Percentiles rank a stretch among this genome's conserved stretches.
Evolutionary conservation across 2,797 vertebrate species (phyloP).

Genomic region (Simalia tracyae): DNA sequence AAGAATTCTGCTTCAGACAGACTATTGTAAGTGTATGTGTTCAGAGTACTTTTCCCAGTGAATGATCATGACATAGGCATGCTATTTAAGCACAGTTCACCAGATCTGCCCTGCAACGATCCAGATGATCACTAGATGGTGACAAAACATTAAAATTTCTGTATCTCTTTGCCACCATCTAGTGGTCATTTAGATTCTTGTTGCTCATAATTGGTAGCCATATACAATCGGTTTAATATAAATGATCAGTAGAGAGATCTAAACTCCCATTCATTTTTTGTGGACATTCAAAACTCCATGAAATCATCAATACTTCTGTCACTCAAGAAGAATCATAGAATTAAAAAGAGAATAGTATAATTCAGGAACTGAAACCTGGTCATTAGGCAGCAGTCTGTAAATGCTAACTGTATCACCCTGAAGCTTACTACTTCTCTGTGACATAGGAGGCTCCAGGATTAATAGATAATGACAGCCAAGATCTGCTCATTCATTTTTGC

Average conservation of each 20-base stretch:
- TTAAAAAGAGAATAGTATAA: slow-evolving; percentile 51
- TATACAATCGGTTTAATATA: slow-evolving; percentile 29
- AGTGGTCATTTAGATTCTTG: not conserved
- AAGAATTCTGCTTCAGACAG: slow-evolving; percentile 44
- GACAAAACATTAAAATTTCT: not conserved
- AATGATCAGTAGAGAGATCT: slow-evolving; percentile 59
- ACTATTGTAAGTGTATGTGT: slow-evolving; percentile 30
- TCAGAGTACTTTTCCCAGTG: slow-evolving; percentile 46
- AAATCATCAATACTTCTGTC: slow-evolving; percentile 54
- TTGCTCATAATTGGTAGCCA: not conserved
- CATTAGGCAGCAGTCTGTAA: slow-evolving; percentile 41
- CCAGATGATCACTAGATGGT: not conserved
- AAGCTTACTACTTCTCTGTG: not conserved
- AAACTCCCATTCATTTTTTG: slow-evolving; percentile 56
- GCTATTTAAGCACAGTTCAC: slow-evolving; percentile 48
- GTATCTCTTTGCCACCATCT: not conserved
- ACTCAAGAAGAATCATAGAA: slow-evolving; percentile 48
- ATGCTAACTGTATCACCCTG: not conserved
- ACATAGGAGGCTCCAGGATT: not conserved
- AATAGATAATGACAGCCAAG: not conserved
- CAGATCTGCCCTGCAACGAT: not conserved
- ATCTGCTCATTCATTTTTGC: not conserved
- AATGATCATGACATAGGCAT: slow-evolving; percentile 49
- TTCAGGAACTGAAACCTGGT: slow-evolving; percentile 49
- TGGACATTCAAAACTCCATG: slow-evolving; percentile 61